Evolutionary conservation across 2,888 invertebrate species (phyloP), one percentile per base, ranked within the genome.

Genomic region (Apodemia hepburni): DNA sequence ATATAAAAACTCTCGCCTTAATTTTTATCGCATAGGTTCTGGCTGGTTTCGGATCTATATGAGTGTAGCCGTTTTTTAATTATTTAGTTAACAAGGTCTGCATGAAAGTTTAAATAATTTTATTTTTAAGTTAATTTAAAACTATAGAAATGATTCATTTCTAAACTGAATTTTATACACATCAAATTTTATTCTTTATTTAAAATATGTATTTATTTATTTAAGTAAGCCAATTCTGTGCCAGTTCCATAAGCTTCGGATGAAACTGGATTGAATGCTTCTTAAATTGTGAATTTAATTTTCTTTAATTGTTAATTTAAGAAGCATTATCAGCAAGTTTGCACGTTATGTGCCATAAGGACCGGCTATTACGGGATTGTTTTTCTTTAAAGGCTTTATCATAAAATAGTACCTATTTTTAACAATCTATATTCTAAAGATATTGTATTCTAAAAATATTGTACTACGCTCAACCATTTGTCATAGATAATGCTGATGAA

Each of bases 101-200:
- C 22, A 33, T 8, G 33, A 33, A 2, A 33, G 33, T 33, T 22
- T 22, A 22, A 22, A 22, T 22, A 22, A 22, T 22, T 22, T 22
- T 22, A 22, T 22, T 71, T 67, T 69, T 65, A 63, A 27, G 71
- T n/a, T 8, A 8, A 17, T 18, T 18, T 49, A 49, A 49, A 49
- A 18, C 9, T 9, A 33, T 33, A 33, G 9, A 33, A 9, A 9
- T 33, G 8, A 33, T 33, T 33, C 8, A 9, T 9, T 9, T 33
- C 2, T 9, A 33, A 33, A 33, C 8, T 33, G 9, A 33, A 33
- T 33, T 33, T 33, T 33, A 33, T 33, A 33, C 33, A 33, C 33
- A 33, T 33, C 33, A 33, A 33, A 33, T 33, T 9, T 33, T 33
- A 33, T 33, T 33, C 9, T 33, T 33, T 33, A 33, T 33, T 33